A percentile compares a stretch with the other conserved stretches of the same genome.
phyloP scores from a whole-genome alignment of 2,888 invertebrate species.

The Spicauda simplicius region DNA sequence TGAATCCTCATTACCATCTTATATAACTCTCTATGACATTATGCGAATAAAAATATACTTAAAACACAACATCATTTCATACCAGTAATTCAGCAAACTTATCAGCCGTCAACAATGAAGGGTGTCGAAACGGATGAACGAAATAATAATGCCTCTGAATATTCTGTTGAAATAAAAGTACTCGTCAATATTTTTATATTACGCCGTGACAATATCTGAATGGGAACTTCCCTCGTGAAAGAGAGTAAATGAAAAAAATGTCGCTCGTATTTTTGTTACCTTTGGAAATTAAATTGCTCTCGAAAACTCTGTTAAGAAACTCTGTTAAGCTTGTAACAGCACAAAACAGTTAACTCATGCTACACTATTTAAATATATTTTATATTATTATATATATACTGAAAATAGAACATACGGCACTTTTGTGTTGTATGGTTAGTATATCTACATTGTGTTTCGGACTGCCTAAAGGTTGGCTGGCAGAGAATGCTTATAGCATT shows the following conservation, averaged over 20 bases:
- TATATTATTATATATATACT: no score
- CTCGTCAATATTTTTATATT: slow-evolving; percentile 57
- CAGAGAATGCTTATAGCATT: no score
- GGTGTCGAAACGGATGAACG: slow-evolving; percentile 52
- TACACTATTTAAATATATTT: no score
- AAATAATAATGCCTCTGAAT: slow-evolving; percentile 52
- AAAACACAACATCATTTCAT: slow-evolving; percentile 18
- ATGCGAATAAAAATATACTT: neutral
- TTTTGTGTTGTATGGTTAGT: no score
- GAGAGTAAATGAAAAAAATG: slow-evolving; percentile 60
- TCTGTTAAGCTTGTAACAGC: no score
- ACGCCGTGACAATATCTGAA: slow-evolving; percentile 56
- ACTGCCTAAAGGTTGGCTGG: no score
- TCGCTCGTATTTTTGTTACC: slow-evolving; percentile 61
- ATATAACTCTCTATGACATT: neutral
- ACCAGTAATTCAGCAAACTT: slow-evolving; percentile 30
- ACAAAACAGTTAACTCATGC: no score
- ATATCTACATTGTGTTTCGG: no score
- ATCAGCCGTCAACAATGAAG: slow-evolving; percentile 43
- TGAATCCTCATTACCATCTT: neutral
- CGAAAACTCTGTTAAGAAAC: no score
- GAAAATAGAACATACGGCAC: no score
- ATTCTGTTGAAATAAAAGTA: slow-evolving; percentile 54
- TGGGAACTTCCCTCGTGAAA: slow-evolving; percentile 43
- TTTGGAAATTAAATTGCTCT: slow-evolving; percentile 62